These are phyloP conservation scores for Trinectes maculatus DNA, from an alignment of 2,113 vertebrate genomes.

Conservation along the genomic window DNA sequence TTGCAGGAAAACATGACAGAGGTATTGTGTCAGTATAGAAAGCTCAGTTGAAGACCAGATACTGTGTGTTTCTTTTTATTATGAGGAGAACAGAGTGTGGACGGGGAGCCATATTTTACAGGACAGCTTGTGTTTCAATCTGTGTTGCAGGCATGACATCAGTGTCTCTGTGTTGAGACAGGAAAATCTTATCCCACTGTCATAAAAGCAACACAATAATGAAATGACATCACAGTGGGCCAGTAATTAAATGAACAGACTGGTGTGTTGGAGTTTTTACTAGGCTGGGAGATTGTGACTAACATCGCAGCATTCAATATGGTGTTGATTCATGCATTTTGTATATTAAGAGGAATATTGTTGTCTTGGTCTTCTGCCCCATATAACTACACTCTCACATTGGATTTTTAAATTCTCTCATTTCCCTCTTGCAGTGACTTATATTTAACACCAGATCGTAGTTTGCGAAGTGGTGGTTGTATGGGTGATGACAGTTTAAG, in stretches of 20 bases:
- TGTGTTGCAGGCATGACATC: constrained; percentile 74
- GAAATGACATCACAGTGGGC: constrained; percentile 73
- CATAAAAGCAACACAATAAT: constrained; percentile 77
- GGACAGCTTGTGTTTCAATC: constrained; percentile 73
- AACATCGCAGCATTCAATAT: constrained; percentile 13
- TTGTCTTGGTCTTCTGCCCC: background rate
- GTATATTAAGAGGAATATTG: background rate
- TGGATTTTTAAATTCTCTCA: background rate
- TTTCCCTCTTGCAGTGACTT: background rate
- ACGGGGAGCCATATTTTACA: constrained; percentile 45
- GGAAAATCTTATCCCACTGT: constrained; percentile 71
- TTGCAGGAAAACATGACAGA: background rate
- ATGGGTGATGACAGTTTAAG: constrained; percentile 46
- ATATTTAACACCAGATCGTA: background rate
- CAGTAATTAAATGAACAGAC: constrained; percentile 75
- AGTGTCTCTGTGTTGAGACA: constrained; percentile 72
- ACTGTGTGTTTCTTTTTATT: constrained; percentile 50
- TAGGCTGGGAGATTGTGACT: constrained; percentile 54
- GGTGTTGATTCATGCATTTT: constrained; percentile 20
- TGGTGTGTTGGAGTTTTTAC: constrained; percentile 67
- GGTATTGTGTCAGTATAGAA: constrained; percentile 12
- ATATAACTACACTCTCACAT: background rate
- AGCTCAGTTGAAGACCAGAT: constrained; percentile 30
- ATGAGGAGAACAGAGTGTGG: constrained; percentile 29
- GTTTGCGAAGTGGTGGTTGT: background rate